phyloP scores from a whole-genome alignment of 2,113 vertebrate species.

The Carassius carassius region DNA sequence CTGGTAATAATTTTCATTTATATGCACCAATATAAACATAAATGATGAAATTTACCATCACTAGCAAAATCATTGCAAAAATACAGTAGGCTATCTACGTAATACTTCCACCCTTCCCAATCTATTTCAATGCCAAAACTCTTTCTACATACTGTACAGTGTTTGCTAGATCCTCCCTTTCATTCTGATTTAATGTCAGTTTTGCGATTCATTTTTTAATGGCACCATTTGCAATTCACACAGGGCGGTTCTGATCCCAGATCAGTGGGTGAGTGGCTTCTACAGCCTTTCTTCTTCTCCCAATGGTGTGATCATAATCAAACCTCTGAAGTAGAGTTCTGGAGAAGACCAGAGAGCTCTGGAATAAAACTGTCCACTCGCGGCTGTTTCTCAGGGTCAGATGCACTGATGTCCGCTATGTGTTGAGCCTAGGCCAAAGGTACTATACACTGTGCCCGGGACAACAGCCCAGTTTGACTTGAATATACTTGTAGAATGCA shows the following conservation, averaged over 20 bases:
- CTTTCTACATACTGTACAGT: not conserved
- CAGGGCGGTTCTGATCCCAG: not conserved
- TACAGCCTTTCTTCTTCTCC: not conserved
- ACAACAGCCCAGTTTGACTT: not conserved
- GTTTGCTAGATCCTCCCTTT: not conserved
- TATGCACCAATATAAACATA: no score
- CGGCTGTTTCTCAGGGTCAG: not conserved
- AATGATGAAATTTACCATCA: no score
- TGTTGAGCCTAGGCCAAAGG: not conserved
- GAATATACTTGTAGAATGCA: not conserved
- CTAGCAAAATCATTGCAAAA: no score
- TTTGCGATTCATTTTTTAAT: not conserved
- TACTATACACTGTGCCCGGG: not conserved
- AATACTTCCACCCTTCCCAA: not conserved
- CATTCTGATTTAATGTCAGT: not conserved
- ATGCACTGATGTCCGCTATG: not conserved
- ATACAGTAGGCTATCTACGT: no score
- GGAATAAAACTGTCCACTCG: not conserved
- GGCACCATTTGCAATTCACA: not conserved
- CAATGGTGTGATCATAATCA: slow-evolving; percentile 13
- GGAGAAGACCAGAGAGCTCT: not conserved
- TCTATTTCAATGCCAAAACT: not conserved
- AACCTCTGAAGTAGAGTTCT: not conserved
- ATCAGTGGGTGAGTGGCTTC: not conserved
- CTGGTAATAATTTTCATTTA: no score